Evolutionary conservation across 2,888 invertebrate species (phyloP).

Genomic region (Oscheius sp.): DNA sequence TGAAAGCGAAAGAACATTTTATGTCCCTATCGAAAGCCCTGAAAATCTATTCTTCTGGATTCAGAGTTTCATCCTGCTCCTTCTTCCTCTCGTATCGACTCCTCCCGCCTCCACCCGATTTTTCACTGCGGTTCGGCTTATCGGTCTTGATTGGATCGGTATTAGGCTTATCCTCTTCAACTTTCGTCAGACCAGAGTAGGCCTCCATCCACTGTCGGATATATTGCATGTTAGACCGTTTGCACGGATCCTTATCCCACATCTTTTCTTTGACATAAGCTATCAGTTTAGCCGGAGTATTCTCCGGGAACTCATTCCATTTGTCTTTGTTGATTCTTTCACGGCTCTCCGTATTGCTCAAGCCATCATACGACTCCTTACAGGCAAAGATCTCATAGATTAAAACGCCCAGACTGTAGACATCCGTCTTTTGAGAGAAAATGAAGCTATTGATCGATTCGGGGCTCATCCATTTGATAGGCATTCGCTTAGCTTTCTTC

Average conservation of each 20-base stretch:
- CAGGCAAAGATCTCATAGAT: constrained; percentile 26
- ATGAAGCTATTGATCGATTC: constrained; percentile 26
- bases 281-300: neutral
- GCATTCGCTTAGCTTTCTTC: constrained; percentile 22
- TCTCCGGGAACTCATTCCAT: constrained; percentile 16
- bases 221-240: constrained; percentile 13
- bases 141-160: too few relatives aligned
- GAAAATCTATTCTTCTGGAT: too few relatives aligned
- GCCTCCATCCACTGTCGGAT: constrained; percentile 16
- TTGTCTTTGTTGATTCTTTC: neutral
- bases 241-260: constrained; percentile 1
- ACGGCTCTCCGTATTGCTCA: constrained; percentile 3
- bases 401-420: constrained; percentile 30
- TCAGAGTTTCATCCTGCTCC: too few relatives aligned
- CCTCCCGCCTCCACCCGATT: too few relatives aligned
- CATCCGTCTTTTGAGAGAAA: constrained; percentile 35
- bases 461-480: constrained; percentile 37
- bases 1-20: too few relatives aligned
- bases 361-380: constrained; percentile 22
- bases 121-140: too few relatives aligned
- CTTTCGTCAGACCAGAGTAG: constrained; percentile 7
- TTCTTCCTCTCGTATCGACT: too few relatives aligned
- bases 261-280: constrained; percentile 16
- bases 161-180: neutral
- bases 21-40: too few relatives aligned